A percentile compares a stretch with the other conserved stretches of the same genome.
phyloP scores from a whole-genome alignment of 1,140 invertebrate species.

The Apis florea region DNA sequence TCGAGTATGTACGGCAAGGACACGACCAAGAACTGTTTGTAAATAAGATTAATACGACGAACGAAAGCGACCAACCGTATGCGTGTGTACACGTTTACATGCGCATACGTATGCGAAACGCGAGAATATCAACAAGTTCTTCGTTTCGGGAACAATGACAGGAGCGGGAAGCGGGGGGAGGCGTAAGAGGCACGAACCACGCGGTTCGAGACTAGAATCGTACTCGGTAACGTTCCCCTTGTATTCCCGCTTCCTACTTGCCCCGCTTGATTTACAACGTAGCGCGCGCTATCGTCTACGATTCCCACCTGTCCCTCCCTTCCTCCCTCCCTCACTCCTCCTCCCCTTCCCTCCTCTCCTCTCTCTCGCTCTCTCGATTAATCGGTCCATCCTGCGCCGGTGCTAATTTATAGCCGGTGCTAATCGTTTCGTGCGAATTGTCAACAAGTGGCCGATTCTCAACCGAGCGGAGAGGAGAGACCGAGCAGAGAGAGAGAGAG shows the following conservation, averaged over 20 bases:
- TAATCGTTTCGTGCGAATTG: constrained; percentile 44
- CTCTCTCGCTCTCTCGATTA: constrained; percentile 46
- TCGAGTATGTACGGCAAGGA: too few relatives aligned
- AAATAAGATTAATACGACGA: too few relatives aligned
- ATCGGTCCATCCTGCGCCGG: constrained; percentile 47
- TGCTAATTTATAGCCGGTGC: constrained; percentile 58
- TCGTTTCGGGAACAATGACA: constrained; percentile 19
- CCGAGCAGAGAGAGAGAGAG: too few relatives aligned
- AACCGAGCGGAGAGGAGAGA: background rate
- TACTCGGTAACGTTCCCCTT: background rate
- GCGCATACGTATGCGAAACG: too few relatives aligned
- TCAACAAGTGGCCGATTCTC: constrained; percentile 65
- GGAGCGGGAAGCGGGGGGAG: background rate
- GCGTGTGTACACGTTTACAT: too few relatives aligned
- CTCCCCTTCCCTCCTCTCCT: background rate
- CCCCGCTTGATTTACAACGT: constrained; percentile 52
- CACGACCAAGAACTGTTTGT: too few relatives aligned
- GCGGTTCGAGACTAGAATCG: background rate
- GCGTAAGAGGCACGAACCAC: background rate
- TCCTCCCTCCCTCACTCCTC: background rate
- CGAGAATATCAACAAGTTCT: constrained; percentile 22
- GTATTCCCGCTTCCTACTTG: constrained; percentile 13
- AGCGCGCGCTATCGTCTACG: constrained; percentile 24
- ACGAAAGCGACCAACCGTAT: too few relatives aligned
- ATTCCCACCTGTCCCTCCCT: constrained; percentile 29